These are phyloP conservation scores for Hypocryptadius cinnamomeus DNA, from an alignment of 2,113 vertebrate species.

Conservation along the genomic window DNA sequence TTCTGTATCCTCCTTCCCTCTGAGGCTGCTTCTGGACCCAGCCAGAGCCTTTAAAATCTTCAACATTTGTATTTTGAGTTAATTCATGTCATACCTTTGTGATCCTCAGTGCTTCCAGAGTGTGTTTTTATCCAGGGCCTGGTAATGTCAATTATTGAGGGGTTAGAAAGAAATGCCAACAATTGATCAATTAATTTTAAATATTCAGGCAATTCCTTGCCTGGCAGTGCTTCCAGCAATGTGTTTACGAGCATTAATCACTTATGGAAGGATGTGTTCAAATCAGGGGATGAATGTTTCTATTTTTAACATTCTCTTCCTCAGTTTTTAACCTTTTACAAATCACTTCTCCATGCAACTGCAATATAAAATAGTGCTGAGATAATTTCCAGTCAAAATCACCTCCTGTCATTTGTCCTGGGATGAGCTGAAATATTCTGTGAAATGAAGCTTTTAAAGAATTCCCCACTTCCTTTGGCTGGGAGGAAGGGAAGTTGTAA, in stretches of 20 bases:
- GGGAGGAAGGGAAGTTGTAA: conserved; percentile 49
- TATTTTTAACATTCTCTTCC: not conserved
- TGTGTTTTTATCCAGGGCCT: not conserved
- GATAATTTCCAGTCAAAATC: not conserved
- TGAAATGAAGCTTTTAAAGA: conserved; percentile 8
- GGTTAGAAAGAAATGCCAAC: not conserved
- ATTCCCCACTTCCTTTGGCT: conserved; percentile 19
- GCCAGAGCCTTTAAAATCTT: not conserved
- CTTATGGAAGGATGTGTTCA: not conserved
- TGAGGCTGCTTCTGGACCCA: not conserved
- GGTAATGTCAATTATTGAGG: accelerated
- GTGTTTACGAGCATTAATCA: not conserved
- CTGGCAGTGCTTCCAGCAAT: not conserved
- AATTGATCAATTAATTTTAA: not conserved
- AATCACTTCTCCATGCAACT: not conserved
- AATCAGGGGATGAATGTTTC: not conserved
- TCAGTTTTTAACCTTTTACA: not conserved
- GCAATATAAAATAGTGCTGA: not conserved
- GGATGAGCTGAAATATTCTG: not conserved
- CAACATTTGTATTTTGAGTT: not conserved
- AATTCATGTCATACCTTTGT: not conserved
- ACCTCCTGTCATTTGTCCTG: not conserved
- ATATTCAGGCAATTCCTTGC: not conserved
- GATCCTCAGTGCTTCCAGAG: not conserved
- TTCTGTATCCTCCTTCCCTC: not conserved